phyloP scores from a whole-genome alignment of 2,797 vertebrate genomes.

The Knipowitschia caucasica region DNA sequence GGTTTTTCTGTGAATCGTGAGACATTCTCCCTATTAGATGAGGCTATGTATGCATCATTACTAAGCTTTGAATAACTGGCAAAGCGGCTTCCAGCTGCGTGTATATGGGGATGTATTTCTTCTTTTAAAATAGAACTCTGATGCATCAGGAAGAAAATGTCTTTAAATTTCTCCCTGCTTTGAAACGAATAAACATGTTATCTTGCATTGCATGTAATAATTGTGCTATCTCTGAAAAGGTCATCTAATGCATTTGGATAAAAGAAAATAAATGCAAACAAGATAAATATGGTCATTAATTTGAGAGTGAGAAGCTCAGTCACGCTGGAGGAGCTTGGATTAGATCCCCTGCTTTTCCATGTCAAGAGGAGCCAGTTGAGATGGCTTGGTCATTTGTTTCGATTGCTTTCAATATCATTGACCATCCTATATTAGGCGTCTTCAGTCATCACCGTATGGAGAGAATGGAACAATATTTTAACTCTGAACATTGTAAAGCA shows the following conservation, averaged over 20 bases:
- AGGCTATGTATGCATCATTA: slow-evolving; percentile 50
- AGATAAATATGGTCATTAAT: background rate
- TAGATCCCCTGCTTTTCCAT: too few relatives aligned
- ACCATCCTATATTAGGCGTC: too few relatives aligned
- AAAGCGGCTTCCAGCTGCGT: slow-evolving; percentile 27
- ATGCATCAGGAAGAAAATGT: slow-evolving; percentile 35
- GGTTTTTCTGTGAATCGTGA: slow-evolving; percentile 34
- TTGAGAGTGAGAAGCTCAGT: too few relatives aligned
- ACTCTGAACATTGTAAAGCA: too few relatives aligned
- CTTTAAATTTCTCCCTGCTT: slow-evolving; percentile 15
- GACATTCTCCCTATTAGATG: slow-evolving; percentile 39
- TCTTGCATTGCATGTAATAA: background rate
- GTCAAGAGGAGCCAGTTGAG: too few relatives aligned
- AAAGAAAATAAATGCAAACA: background rate
- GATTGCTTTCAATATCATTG: too few relatives aligned
- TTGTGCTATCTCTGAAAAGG: background rate
- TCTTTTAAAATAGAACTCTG: slow-evolving; percentile 22
- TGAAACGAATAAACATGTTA: background rate
- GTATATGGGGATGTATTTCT: slow-evolving; percentile 20
- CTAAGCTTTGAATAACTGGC: slow-evolving; percentile 41
- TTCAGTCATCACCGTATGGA: too few relatives aligned
- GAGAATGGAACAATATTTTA: too few relatives aligned
- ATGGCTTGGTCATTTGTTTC: too few relatives aligned
- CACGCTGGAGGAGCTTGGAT: too few relatives aligned
- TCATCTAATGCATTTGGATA: background rate